Evolutionary conservation across 2,113 vertebrate species (phyloP), one percentile per base, ranked within the genome.

Genomic region (Rhizomys pruinosus): DNA sequence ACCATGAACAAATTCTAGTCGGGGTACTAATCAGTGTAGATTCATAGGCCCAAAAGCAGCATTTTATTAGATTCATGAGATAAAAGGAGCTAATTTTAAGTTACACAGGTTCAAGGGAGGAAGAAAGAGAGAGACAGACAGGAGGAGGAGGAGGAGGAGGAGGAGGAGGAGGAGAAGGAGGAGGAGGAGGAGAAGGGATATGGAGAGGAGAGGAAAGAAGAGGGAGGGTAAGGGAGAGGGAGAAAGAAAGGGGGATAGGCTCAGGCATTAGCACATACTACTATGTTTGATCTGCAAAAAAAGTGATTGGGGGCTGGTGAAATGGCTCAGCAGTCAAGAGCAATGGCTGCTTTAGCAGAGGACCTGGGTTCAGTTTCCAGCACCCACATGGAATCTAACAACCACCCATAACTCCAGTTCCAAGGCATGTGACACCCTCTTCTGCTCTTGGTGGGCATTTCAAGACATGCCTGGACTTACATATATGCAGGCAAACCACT

Each of bases 221-320:
- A 23, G 15, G 17, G 19, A 23, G 11, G 19, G 7, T 5, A 34
- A 17, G 1, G 11, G 5, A 3, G 0, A 20, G 25, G 37, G 22
- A 44, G 37, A 87, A 34, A 11, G 10, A 16, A 61, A 27, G 16
- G 10, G 17, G 25, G 11, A 71, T 42, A 57, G 5, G 1, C n/a
- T 20, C 6, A 42, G 29, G 19, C 5, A 9, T 47, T 29, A 61
- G 34, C 17, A 27, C 5, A 29, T 4, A 55, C 15, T 68, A 89
- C 88, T 71, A 94, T n/a, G 42, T 59, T 81, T 84, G 19, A 32
- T 61, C 27, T 55, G 10, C 64, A n/a, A 92, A 85, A 71, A 71
- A 59, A 23, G 16, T 59, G 19, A 47, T 63, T 52, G 11, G 47
- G 47, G 47, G 11, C 47, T 52, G 47, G 47, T 52, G 47, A 52